Base-by-base conservation (phyloP, 2,113 vertebrate species). In the Pterocles burchelli region DNA sequence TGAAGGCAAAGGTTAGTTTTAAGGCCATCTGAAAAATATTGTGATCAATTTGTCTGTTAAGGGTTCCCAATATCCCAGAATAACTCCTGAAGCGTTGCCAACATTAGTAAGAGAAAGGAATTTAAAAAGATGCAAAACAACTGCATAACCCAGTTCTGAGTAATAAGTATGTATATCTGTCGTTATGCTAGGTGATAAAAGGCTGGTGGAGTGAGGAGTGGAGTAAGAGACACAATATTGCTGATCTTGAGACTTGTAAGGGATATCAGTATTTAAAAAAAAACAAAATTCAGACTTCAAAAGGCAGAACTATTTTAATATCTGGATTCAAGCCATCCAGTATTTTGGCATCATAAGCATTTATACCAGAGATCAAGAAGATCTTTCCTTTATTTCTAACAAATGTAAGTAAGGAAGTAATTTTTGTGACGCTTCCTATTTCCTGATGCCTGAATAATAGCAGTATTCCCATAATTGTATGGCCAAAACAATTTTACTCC, bases 351-450 rank as follows among this genome's bases (percentile, higher is more conserved):
- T 93, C 36, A 31, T 71, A 75, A 88, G 61, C 51, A 49, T 84
- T 94, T 96, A 75, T 84, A 66, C 28, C 22, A 79, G 62, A 86
- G 86, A 94, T 89, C 76, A 93, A 94, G 90, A 90, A 65, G 90
- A 93, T 76, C 65, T 90, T 89, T 82, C 26, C 25, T 88, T 96
- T 95, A 90, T 92, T 93, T 92, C 54, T 94, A 93, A 86, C 76
- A 96, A 96, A 94, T 89, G 85, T 93, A 96, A 90, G 94, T 95
- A 94, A 95, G 95, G 95, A 96, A 96, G 90, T 92, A 94, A 92
- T 96, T 95, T 96, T 90, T 94, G 80, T 94, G 88, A 87, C 0
- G 1, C 90, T 95, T 97, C 90, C 92, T 94, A 85, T 96, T 96
- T 97, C 92, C 83, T 94, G 95, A 51, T 93, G 73, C 41, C 62